Base-by-base conservation (phyloP, 2,888 invertebrate genomes). In the Macroteleia sp. region DNA sequence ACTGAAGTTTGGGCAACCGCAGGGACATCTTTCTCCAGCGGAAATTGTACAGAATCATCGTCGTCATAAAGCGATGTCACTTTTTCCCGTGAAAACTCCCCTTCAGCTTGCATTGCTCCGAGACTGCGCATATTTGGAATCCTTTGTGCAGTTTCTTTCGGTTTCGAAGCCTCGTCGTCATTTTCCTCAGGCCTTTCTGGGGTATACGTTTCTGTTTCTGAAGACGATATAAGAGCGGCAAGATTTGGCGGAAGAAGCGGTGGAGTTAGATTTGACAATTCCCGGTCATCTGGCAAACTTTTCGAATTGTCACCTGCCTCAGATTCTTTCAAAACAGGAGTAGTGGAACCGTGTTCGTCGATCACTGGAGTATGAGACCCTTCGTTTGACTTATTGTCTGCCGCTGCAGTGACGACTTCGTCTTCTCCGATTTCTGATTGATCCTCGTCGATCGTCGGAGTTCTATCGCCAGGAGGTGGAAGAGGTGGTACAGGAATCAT, bases 41-140 rank as follows among this genome's bases (percentile, higher is more conserved):
- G 86, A 30, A 88, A 89, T 56, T 83, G 82, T 46, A 86, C 87
- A 1, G 81, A 77, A 14, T 82, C 86, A 0, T 85, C 84, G 14
- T 85, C 86, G 0, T 64, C 76, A 54, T 34, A 74, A 10, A 73
- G 50, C 20, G 61, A 44, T 10, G 70, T 61, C 32, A 48, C 14
- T 12, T 69, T 42, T 9, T 67, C 57, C 1, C 54, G 16, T 20
- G 61, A 54, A 14, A 59, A 61, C 10, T 74, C 73, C 12, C 74
- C 66, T 10, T 76, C 77, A 20, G 6, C 17, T 12, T 61, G 52
- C 22, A 54, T 44, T 2, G 44, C 9, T n/a, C 36, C 16, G 10
- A 67, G 2, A 6, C 19, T 10, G 2, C 28, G 44, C 56, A 76
- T 71, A 17, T 56, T 73, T 2, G 61, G 48, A 2, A 67, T 73